These are phyloP conservation scores for Geotria australis DNA, from an alignment of 2,797 vertebrate genomes.

Conservation along the genomic window DNA sequence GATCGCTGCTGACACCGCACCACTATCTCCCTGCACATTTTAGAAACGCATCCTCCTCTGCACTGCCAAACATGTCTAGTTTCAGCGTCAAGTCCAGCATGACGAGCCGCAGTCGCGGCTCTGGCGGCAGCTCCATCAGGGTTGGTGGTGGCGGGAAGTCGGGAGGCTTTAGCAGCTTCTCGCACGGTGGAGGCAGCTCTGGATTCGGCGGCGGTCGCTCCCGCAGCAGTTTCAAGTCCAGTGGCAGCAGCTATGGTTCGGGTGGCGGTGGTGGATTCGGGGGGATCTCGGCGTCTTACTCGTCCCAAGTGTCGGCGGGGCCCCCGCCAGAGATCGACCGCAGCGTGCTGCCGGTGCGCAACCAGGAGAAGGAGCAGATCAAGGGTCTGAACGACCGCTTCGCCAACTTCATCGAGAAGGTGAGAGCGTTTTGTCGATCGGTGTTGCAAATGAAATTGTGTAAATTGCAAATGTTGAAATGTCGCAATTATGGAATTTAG, in stretches of 20 bases:
- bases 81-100: too few species aligned
- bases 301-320: neutral
- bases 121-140: too few species aligned
- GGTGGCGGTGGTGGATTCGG: neutral
- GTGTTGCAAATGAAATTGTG: too few species aligned
- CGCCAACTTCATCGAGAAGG: slow-evolving; percentile 15
- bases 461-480: too few species aligned
- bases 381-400: slow-evolving; percentile 21
- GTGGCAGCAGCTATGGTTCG: neutral
- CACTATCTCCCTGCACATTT: too few species aligned
- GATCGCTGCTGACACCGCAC: too few species aligned
- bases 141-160: too few species aligned
- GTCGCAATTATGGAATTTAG: too few species aligned
- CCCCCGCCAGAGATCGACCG: slow-evolving; percentile 3
- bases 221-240: neutral
- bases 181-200: neutral
- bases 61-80: too few species aligned
- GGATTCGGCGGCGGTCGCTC: neutral
- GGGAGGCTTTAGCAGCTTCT: neutral
- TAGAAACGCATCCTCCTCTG: too few species aligned
- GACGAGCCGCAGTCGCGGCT: too few species aligned
- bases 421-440: slow-evolving; percentile 1
- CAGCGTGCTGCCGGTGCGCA: slow-evolving; percentile 4
- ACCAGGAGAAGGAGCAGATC: slow-evolving; percentile 14
- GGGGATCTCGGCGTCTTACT: neutral